These are phyloP conservation scores for Apostichopus japonicus DNA, from an alignment of 35 echinoderm and acorn worm species.

Conservation along the genomic window DNA sequence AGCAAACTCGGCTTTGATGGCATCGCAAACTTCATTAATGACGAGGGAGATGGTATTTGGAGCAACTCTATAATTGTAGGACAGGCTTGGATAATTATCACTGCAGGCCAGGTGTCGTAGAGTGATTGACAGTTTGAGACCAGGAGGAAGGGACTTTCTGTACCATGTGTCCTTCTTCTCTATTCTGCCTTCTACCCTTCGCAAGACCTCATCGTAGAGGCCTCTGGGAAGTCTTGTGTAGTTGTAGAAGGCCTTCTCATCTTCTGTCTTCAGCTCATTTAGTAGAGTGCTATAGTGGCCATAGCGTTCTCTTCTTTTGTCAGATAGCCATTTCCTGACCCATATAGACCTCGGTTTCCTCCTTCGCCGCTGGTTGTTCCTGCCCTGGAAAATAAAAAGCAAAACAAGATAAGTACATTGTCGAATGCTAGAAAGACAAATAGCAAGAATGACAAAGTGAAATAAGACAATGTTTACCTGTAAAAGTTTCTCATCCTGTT, in stretches of 20 bases:
- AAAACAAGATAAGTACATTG: neutral
- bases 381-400: constrained; percentile 8
- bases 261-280: constrained; percentile 8
- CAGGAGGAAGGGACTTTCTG: constrained; percentile 43
- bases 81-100: constrained; percentile 52
- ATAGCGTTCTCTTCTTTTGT: constrained; percentile 3
- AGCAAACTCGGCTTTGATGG: constrained; percentile 58
- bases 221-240: neutral
- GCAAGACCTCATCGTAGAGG: neutral
- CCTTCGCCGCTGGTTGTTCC: neutral
- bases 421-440: no score
- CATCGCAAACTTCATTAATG: constrained; percentile 27
- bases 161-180: neutral
- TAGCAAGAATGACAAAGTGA: neutral
- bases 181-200: neutral
- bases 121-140: constrained; percentile 52
- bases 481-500: constrained; percentile 5
- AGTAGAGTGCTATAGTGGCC: constrained; percentile 13
- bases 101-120: constrained; percentile 60
- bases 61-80: constrained; percentile 47
- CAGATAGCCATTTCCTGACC: constrained; percentile 13
- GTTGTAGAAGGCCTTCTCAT: constrained; percentile 5
- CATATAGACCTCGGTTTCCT: neutral
- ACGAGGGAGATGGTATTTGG: constrained; percentile 52
- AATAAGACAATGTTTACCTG: neutral